A percentile compares a stretch with the other conserved stretches of the same genome.
Evolutionary conservation across 1,140 invertebrate genomes (phyloP).

Genomic region (Planococcus citri): DNA sequence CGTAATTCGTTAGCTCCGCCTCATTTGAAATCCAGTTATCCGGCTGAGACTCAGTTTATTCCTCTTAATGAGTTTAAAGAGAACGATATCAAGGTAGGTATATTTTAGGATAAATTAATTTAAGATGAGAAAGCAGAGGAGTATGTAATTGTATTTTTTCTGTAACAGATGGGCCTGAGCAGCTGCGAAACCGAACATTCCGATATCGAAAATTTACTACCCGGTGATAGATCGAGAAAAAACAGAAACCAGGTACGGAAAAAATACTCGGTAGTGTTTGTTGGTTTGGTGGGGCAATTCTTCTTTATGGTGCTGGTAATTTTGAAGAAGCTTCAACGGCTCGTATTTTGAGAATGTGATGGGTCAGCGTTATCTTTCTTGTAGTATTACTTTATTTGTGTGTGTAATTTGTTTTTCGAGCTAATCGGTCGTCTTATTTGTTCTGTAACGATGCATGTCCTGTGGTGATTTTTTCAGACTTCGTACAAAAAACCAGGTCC

Average conservation of each 20-base stretch:
- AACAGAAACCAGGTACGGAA: conserved; percentile 25
- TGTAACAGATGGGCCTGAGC: conserved; percentile 11
- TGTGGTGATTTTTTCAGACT: conserved; percentile 35
- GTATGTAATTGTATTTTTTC: conserved; percentile 18
- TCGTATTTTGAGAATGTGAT: no score
- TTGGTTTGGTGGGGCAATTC: no score
- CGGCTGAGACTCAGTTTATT: conserved; percentile 65
- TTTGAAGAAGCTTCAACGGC: no score
- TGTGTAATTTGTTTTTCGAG: no score
- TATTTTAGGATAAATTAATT: conserved; percentile 14
- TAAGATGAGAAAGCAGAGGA: no score
- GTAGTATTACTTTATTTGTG: no score
- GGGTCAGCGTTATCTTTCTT: no score
- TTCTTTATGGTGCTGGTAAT: no score
- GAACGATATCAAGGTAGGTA: conserved; percentile 60
- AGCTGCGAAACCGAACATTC: conserved; percentile 13
- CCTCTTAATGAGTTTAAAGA: conserved; percentile 41
- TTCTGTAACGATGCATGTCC: neutral
- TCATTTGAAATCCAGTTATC: conserved; percentile 79
- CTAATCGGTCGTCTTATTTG: neutral
- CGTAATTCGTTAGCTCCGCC: conserved; percentile 76
- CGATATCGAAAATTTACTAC: conserved; percentile 23
- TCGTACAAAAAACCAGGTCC: conserved; percentile 70
- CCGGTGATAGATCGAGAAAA: conserved; percentile 23
- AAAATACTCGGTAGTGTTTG: no score